Percentiles rank a stretch among this genome's conserved stretches.
Conservation (phyloP, 2,113 vertebrate genomes). For the Siniperca knerii region DNA sequence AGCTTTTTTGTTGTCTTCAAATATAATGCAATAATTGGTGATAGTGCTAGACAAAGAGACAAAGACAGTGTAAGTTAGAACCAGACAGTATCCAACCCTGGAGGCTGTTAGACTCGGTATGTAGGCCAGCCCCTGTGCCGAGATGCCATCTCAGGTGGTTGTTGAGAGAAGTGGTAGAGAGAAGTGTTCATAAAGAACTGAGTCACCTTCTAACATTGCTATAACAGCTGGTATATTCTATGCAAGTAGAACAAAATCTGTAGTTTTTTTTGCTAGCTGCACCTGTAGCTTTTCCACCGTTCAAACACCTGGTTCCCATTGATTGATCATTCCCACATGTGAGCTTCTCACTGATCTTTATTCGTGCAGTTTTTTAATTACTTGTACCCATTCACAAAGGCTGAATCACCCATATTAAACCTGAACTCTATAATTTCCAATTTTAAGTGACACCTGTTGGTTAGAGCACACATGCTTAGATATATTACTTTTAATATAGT, state of each 20-base stretch:
- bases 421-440: slow-evolving; percentile 38
- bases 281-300: slow-evolving; percentile 61
- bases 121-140: slow-evolving; percentile 10
- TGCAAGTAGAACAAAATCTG: slow-evolving; percentile 26
- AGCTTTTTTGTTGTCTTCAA: slow-evolving; percentile 2
- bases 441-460: slow-evolving; percentile 41
- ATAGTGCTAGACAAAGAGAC: neutral
- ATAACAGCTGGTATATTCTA: slow-evolving; percentile 51
- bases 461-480: neutral
- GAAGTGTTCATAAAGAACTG: slow-evolving; percentile 21
- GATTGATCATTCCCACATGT: slow-evolving; percentile 59
- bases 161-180: slow-evolving; percentile 7
- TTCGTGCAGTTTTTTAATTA: slow-evolving; percentile 51
- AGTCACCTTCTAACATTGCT: slow-evolving; percentile 29
- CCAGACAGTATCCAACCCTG: slow-evolving; percentile 10
- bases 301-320: slow-evolving; percentile 61
- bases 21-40: neutral
- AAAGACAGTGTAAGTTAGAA: neutral
- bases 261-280: slow-evolving; percentile 37
- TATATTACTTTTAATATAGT: slow-evolving; percentile 5
- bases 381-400: slow-evolving; percentile 42
- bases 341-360: slow-evolving; percentile 54
- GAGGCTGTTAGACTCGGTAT: slow-evolving; percentile 6
- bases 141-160: slow-evolving; percentile 39
- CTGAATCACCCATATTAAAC: slow-evolving; percentile 51